Percentiles rank a stretch among this genome's conserved stretches.
Conservation (phyloP, 2,888 invertebrate genomes). For the Rhorus exstirpatorius region DNA sequence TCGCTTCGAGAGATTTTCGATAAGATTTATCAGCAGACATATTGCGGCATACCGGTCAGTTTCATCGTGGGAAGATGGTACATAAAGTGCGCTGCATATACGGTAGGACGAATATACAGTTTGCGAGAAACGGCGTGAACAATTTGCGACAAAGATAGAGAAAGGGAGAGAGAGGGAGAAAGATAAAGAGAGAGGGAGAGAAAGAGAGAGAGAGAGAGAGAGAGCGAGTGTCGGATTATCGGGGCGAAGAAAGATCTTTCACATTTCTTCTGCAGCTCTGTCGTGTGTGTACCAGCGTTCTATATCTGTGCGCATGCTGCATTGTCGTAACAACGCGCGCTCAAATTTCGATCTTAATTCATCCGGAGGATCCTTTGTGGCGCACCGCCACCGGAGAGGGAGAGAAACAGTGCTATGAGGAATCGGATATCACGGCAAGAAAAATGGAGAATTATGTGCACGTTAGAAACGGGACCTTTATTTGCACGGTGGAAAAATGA, state of each 20-base stretch:
- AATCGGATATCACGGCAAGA: slow-evolving; percentile 49
- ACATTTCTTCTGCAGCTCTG: neutral
- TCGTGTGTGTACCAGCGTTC: slow-evolving; percentile 18
- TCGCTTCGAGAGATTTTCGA: slow-evolving; percentile 49
- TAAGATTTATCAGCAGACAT: slow-evolving; percentile 54
- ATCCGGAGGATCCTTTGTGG: slow-evolving; percentile 46
- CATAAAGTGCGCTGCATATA: slow-evolving; percentile 4
- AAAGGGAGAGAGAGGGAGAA: slow-evolving; percentile 13
- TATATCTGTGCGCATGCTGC: slow-evolving; percentile 6
- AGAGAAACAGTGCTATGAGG: slow-evolving; percentile 20
- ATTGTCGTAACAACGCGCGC: slow-evolving; percentile 39
- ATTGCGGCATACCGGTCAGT: slow-evolving; percentile 37
- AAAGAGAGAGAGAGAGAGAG: neutral
- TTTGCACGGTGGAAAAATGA: neutral
- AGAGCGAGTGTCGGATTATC: slow-evolving; percentile 2
- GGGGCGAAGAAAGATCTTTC: slow-evolving; percentile 36
- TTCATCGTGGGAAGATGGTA: slow-evolving; percentile 49
- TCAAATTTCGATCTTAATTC: slow-evolving; percentile 67
- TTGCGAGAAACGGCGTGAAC: slow-evolving; percentile 2
- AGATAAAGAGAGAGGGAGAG: slow-evolving; percentile 2
- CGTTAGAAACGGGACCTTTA: slow-evolving; percentile 19
- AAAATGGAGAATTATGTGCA: slow-evolving; percentile 52
- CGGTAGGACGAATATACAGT: slow-evolving; percentile 29
- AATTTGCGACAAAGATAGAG: slow-evolving; percentile 8
- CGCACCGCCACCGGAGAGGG: slow-evolving; percentile 19